phyloP scores from a whole-genome alignment of 2,888 invertebrate species.

The Scaptomyza parva region DNA sequence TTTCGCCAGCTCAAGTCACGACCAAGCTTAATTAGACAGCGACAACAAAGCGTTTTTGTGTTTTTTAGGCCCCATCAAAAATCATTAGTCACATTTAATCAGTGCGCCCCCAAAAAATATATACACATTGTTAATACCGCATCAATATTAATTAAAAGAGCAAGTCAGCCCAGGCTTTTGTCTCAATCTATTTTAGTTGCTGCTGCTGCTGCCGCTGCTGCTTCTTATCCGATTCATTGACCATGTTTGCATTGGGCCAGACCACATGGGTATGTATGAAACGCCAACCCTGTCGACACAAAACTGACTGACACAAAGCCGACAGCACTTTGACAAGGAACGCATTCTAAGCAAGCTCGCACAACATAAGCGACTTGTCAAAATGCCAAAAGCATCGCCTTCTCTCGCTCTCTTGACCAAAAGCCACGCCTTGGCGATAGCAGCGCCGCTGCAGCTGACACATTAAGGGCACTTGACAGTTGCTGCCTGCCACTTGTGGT shows the following conservation, averaged over 20 bases:
- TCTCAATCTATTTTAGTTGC: background rate
- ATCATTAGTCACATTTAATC: conserved; percentile 74
- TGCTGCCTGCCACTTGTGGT: conserved; percentile 9
- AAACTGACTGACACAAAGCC: conserved; percentile 68
- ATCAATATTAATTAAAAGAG: conserved; percentile 75
- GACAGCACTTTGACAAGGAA: conserved; percentile 76
- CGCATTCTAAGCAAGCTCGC: conserved; percentile 73
- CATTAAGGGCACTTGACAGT: conserved; percentile 66
- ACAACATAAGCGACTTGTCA: conserved; percentile 76
- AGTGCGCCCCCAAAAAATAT: conserved; percentile 61
- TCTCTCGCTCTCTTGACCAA: conserved; percentile 27
- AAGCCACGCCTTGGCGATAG: conserved; percentile 70
- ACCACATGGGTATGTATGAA: conserved; percentile 53
- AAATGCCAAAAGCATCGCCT: conserved; percentile 67
- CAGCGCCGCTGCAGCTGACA: conserved; percentile 64
- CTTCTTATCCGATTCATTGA: conserved; percentile 25
- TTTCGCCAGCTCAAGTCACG: conserved; percentile 46
- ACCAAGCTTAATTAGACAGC: conserved; percentile 64
- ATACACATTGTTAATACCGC: conserved; percentile 70
- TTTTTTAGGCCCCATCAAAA: conserved; percentile 53
- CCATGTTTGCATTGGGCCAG: background rate
- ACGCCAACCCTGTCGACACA: conserved; percentile 24
- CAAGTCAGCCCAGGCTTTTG: background rate
- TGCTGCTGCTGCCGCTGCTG: conserved; percentile 8
- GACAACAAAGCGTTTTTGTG: conserved; percentile 57